phyloP scores from a whole-genome alignment of 2,888 invertebrate species.

The Thereva nobilitata region DNA sequence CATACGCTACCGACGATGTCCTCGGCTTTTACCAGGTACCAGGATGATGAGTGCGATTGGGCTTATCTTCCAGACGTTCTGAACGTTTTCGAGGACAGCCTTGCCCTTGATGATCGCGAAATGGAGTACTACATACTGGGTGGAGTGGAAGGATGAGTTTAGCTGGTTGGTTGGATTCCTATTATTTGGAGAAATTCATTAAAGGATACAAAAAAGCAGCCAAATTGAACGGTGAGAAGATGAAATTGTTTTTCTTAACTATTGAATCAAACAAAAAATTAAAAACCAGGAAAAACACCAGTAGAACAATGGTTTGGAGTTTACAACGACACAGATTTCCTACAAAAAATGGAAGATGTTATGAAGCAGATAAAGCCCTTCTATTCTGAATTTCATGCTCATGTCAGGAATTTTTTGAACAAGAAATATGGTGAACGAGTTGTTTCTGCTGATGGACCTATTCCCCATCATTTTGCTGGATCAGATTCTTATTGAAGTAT shows the following conservation, averaged over 20 bases:
- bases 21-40: conserved; percentile 43
- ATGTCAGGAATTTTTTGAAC: conserved; percentile 70
- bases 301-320: conserved; percentile 51
- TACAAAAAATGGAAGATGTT: conserved; percentile 53
- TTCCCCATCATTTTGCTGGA: conserved; percentile 78
- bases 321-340: conserved; percentile 49
- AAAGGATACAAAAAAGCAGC: conserved; percentile 52
- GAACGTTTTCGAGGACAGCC: conserved; percentile 51
- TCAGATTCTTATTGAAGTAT: conserved; percentile 55
- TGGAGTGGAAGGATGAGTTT: conserved; percentile 52
- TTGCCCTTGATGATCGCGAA: conserved; percentile 49
- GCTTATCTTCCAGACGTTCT: conserved; percentile 54
- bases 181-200: conserved; percentile 51
- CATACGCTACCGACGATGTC: neutral
- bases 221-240: conserved; percentile 46
- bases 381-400: conserved; percentile 82
- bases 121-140: conserved; percentile 54
- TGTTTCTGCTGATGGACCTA: conserved; percentile 68
- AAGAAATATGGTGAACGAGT: conserved; percentile 68
- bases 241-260: neutral
- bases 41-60: conserved; percentile 49
- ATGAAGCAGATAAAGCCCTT: conserved; percentile 77
- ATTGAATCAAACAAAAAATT: neutral
- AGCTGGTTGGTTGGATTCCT: conserved; percentile 52
- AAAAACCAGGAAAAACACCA: conserved; percentile 31